phyloP scores from a whole-genome alignment of 2,797 vertebrate species.

The Schizopygopsis pylzovi region DNA sequence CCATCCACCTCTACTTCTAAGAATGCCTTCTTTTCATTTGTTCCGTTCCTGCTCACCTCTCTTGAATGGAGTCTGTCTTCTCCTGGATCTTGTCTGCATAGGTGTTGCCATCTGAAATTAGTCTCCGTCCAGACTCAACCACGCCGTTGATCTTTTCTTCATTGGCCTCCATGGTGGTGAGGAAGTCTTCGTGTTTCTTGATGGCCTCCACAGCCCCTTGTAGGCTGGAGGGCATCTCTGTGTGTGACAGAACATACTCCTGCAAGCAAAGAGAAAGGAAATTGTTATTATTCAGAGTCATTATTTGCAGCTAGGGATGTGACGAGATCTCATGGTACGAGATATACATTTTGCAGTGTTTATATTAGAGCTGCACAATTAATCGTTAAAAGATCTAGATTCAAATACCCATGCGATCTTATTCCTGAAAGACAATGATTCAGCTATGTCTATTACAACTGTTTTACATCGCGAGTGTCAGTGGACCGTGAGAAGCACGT shows the following conservation, averaged over 20 bases:
- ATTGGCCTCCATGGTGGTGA: slow-evolving; percentile 92
- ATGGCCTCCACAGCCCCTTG: slow-evolving; percentile 90
- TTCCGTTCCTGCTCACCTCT: slow-evolving; percentile 77
- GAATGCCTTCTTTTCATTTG: not conserved
- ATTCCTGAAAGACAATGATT: too few relatives aligned
- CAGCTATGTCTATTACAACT: too few relatives aligned
- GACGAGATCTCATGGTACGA: too few relatives aligned
- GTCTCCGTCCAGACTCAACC: slow-evolving; percentile 85
- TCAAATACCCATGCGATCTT: too few relatives aligned
- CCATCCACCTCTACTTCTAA: not conserved
- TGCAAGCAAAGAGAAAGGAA: slow-evolving; percentile 61
- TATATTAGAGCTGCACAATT: too few relatives aligned
- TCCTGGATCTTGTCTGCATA: slow-evolving; percentile 91
- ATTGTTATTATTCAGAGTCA: not conserved
- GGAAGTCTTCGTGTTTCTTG: slow-evolving; percentile 92
- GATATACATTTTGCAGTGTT: too few relatives aligned
- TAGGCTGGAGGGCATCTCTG: slow-evolving; percentile 90
- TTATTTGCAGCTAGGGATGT: not conserved
- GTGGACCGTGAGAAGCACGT: too few relatives aligned
- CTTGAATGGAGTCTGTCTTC: slow-evolving; percentile 90
- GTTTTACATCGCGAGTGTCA: too few relatives aligned
- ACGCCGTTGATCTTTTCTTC: slow-evolving; percentile 90
- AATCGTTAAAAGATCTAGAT: too few relatives aligned
- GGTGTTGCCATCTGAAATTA: slow-evolving; percentile 84
- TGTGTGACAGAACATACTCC: slow-evolving; percentile 93